Conservation (phyloP, 2,113 vertebrate genomes). For the Anhinga rufa region DNA sequence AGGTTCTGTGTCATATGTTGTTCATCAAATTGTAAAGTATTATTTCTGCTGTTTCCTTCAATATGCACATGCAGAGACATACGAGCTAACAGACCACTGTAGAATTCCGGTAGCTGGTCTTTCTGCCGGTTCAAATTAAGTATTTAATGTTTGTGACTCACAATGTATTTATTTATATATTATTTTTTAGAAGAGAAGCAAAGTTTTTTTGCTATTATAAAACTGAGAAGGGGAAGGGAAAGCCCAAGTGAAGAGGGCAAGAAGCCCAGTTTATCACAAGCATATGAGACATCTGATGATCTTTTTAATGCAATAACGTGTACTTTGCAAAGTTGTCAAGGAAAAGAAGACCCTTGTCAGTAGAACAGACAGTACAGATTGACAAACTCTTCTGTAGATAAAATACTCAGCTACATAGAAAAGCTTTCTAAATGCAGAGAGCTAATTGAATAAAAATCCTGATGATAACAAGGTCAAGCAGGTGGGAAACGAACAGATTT, state of each 20-base stretch:
- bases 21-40: conserved; percentile 64
- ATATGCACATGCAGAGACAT: neutral
- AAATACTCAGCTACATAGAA: neutral
- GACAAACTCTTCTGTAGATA: neutral
- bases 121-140: conserved; percentile 41
- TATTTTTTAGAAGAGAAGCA: conserved; percentile 32
- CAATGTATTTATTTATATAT: conserved; percentile 22
- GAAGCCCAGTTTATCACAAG: neutral
- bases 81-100: conserved; percentile 9
- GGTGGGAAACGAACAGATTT: neutral
- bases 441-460: neutral
- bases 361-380: neutral
- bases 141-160: conserved; percentile 36
- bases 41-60: conserved; percentile 57
- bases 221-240: neutral
- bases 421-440: neutral
- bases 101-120: conserved; percentile 26
- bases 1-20: conserved; percentile 43
- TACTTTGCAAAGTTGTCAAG: neutral
- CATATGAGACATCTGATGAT: neutral
- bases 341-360: neutral
- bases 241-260: neutral
- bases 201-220: conserved; percentile 11
- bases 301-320: neutral
- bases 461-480: neutral